Base-by-base conservation (phyloP, 2,888 invertebrate genomes). In the Drosophila barbarae region DNA sequence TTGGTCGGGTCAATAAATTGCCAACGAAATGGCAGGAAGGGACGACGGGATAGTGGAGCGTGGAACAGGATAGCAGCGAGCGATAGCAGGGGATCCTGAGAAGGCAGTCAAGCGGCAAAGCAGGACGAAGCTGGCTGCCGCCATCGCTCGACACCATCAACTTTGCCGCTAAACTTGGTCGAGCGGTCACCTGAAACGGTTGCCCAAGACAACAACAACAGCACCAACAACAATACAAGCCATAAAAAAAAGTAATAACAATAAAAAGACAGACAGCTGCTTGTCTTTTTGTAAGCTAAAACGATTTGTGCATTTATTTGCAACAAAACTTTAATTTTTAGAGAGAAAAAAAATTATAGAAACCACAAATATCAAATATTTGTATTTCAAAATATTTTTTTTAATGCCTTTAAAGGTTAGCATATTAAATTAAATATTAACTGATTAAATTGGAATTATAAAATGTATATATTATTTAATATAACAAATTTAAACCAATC, bases 111-210 rank as follows among this genome's bases (percentile, higher is more conserved):
- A 64, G 77, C 77, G 63, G 64, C 36, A 30, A 38, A 32, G 59
- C 59, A 60, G 36, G n/a, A 26, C 42, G 28, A 9, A 5, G 42
- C 26, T n/a, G 18, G 18, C 18, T 30, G 26, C 44, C 44, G 60
- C 36, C 47, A 51, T 38, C 59, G 59, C 59, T 34, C 59, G 61
- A 60, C 59, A 46, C 77, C 73, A 60, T 69, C 70, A 49, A 49
- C 15, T 28, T 32, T 21, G 35, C 21, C 51, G 52, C 26, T 47
- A 53, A 32, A 46, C 46, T 47, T 47, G 46, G 52, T 49, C 42
- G 72, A 57, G 76, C 78, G 73, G 73, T 57, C 81, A 81, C 69
- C 73, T 72, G 67, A 78, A 69, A 81, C 69, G 68, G 59, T 68
- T 80, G 75, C 51, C 51, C 46, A 39, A 69, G 52, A 53, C 57